These are phyloP conservation scores for Phycodurus eques DNA, from an alignment of 2,113 vertebrate genomes.

Conservation along the genomic window DNA sequence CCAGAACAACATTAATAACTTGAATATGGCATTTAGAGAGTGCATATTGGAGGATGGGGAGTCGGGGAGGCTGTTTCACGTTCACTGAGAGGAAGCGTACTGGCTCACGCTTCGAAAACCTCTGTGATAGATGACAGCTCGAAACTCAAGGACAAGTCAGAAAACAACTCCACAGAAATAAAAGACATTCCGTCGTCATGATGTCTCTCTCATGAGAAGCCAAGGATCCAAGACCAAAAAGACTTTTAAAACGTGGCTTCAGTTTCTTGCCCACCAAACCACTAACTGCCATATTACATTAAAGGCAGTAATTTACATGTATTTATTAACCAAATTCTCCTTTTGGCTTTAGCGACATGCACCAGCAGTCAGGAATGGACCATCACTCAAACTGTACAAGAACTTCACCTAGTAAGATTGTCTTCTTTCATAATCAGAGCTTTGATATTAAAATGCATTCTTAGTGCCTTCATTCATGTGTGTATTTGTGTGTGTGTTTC, in stretches of 20 bases:
- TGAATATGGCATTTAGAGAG: not conserved
- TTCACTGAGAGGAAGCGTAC: not conserved
- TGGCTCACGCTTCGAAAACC: not conserved
- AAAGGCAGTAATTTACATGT: not conserved
- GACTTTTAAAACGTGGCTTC: not conserved
- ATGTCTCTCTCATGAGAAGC: not conserved
- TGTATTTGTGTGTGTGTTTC: slow-evolving; percentile 25
- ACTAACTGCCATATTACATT: not conserved
- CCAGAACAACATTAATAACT: no score
- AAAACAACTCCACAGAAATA: not conserved
- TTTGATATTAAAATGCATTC: not conserved
- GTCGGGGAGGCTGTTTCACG: not conserved
- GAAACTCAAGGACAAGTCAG: not conserved
- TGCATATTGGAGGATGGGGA: not conserved
- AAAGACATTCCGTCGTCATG: not conserved
- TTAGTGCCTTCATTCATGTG: not conserved
- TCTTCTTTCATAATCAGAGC: not conserved
- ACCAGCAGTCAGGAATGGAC: slow-evolving; percentile 96
- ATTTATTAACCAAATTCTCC: not conserved
- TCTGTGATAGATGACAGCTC: not conserved
- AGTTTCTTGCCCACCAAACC: not conserved
- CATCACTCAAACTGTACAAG: slow-evolving; percentile 83
- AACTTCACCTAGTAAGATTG: slow-evolving; percentile 86
- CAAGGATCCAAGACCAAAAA: not conserved
- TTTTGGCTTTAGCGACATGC: slow-evolving; percentile 75